Conservation (phyloP, 2,888 invertebrate species). For the Athalia cordata region DNA sequence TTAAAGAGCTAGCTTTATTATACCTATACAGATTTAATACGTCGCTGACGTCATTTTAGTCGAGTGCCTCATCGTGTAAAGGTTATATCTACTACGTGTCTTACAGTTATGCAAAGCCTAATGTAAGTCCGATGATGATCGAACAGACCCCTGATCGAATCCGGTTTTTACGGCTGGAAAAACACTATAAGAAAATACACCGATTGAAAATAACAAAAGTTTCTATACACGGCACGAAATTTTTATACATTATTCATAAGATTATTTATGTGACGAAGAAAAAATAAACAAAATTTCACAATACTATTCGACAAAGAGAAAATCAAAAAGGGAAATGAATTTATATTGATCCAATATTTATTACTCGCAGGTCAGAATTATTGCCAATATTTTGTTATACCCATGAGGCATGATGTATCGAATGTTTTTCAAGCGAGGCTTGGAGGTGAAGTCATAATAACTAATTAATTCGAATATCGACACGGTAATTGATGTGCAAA, state of each 20-base stretch:
- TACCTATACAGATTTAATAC: neutral
- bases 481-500: too few species aligned
- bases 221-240: neutral
- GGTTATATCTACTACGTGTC: neutral
- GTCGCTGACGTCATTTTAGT: slow-evolving; percentile 6
- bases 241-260: neutral
- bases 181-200: neutral
- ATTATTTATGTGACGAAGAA: too few species aligned
- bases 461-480: too few species aligned
- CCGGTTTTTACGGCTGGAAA: neutral
- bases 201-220: neutral
- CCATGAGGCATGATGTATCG: too few species aligned
- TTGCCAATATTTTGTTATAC: too few species aligned
- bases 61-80: neutral
- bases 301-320: neutral
- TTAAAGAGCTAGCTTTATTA: neutral
- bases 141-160: neutral
- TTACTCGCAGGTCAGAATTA: too few species aligned
- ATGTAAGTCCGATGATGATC: slow-evolving; percentile 12
- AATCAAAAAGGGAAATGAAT: neutral
- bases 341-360: too few species aligned
- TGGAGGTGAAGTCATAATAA: too few species aligned
- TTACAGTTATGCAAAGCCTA: neutral
- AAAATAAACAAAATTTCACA: too few species aligned
- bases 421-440: too few species aligned